These are phyloP conservation scores for Cryptus armator DNA, from an alignment of 2,888 invertebrate genomes.

Conservation along the genomic window DNA sequence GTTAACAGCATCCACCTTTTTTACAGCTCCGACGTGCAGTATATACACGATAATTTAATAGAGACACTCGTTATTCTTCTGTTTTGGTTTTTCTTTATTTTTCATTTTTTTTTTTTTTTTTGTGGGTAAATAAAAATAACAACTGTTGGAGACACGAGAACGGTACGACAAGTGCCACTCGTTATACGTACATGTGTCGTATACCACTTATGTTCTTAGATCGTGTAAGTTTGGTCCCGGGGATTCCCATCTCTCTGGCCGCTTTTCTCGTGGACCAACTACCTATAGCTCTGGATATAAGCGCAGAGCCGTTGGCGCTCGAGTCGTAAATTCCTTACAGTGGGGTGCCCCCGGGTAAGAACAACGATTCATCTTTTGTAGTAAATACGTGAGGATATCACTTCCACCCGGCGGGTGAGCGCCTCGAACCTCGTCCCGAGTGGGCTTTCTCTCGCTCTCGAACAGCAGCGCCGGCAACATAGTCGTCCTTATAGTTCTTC, in stretches of 20 bases:
- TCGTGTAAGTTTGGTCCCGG: conserved; percentile 52
- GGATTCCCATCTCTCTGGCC: conserved; percentile 30
- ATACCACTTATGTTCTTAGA: conserved; percentile 55
- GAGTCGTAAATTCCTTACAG: conserved; percentile 67
- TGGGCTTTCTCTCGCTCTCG: neutral
- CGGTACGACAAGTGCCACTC: conserved; percentile 13
- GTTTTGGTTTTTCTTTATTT: conserved; percentile 45
- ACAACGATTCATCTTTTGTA: conserved; percentile 68
- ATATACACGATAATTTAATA: conserved; percentile 56
- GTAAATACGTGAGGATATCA: conserved; percentile 69
- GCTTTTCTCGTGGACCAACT: conserved; percentile 2
- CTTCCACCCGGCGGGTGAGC: conserved; percentile 67
- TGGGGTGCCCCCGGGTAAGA: conserved; percentile 54
- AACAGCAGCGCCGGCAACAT: neutral
- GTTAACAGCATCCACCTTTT: conserved; percentile 59
- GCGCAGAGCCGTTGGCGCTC: conserved; percentile 43
- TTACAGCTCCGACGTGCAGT: conserved; percentile 40
- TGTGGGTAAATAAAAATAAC: conserved; percentile 59
- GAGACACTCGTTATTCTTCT: conserved; percentile 53
- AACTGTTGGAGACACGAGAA: conserved; percentile 52
- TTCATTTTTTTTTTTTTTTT: conserved; percentile 39
- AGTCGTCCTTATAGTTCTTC: neutral
- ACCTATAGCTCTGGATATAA: conserved; percentile 28
- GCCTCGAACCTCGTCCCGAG: conserved; percentile 25
- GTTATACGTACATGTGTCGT: conserved; percentile 29